Conservation (phyloP, 1,140 invertebrate genomes). For the Aphis gossypii region DNA sequence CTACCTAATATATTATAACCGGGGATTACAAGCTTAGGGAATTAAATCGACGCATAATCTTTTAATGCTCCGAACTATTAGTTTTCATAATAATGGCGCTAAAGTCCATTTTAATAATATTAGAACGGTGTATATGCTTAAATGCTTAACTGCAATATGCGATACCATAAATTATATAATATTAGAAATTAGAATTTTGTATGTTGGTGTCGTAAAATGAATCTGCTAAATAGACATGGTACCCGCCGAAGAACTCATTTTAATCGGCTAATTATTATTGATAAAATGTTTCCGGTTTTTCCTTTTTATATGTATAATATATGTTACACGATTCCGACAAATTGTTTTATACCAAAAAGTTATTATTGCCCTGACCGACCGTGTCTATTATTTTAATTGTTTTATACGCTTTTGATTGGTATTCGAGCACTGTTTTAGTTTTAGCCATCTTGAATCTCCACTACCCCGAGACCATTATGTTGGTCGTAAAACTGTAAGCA, state of each 20-base stretch:
- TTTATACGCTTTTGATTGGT: background rate
- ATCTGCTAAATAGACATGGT: background rate
- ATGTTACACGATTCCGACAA: background rate
- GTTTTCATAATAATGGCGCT: constrained; percentile 27
- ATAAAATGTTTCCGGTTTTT: background rate
- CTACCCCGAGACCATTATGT: background rate
- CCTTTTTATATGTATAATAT: background rate
- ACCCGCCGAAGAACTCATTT: background rate
- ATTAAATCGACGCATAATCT: constrained; percentile 28
- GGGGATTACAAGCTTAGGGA: background rate
- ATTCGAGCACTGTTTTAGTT: background rate
- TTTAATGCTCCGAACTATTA: constrained; percentile 18
- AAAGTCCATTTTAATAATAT: background rate
- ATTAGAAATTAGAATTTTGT: background rate
- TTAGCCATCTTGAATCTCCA: too few relatives aligned
- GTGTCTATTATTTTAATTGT: background rate
- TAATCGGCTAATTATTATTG: background rate
- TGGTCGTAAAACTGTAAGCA: background rate
- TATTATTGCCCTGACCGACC: background rate
- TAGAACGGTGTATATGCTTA: background rate
- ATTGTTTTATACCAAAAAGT: background rate
- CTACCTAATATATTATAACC: background rate
- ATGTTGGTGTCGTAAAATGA: background rate
- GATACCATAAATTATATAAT: background rate
- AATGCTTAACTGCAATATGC: background rate